Percentiles rank a stretch among this genome's conserved stretches.
Conservation (phyloP, 2,113 vertebrate species). For the Hymenochirus boettgeri region DNA sequence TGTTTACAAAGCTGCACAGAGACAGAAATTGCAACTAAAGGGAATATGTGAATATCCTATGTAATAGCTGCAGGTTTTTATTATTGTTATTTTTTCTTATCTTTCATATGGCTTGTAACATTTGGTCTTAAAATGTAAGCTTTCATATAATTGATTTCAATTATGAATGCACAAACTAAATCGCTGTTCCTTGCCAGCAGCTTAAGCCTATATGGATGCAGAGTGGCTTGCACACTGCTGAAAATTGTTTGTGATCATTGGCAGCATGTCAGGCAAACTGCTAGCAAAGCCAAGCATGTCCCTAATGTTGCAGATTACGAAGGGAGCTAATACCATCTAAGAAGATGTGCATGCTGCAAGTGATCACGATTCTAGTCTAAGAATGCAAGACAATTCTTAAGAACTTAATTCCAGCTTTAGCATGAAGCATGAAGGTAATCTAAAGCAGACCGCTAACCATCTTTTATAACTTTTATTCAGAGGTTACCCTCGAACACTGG, state of each 20-base stretch:
- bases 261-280: constrained; percentile 6
- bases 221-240: background rate
- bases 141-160: background rate
- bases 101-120: too few relatives aligned
- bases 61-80: too few relatives aligned
- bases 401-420: constrained; percentile 34
- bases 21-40: too few relatives aligned
- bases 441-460: constrained; percentile 2
- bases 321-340: constrained; percentile 25
- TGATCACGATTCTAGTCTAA: constrained; percentile 17
- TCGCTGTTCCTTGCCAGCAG: background rate
- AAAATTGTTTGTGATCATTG: background rate
- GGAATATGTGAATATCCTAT: too few relatives aligned
- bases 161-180: background rate
- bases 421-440: constrained; percentile 19
- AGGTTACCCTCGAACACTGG: background rate
- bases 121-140: too few relatives aligned
- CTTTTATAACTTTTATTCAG: background rate
- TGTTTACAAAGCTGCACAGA: too few relatives aligned
- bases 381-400: constrained; percentile 26
- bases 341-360: constrained; percentile 15
- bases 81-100: too few relatives aligned
- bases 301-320: constrained; percentile 22
- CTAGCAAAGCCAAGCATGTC: constrained; percentile 22
- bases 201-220: background rate